phyloP scores from a whole-genome alignment of 2,113 vertebrate genomes.

The rat (Rattus norvegicus) region DNA sequence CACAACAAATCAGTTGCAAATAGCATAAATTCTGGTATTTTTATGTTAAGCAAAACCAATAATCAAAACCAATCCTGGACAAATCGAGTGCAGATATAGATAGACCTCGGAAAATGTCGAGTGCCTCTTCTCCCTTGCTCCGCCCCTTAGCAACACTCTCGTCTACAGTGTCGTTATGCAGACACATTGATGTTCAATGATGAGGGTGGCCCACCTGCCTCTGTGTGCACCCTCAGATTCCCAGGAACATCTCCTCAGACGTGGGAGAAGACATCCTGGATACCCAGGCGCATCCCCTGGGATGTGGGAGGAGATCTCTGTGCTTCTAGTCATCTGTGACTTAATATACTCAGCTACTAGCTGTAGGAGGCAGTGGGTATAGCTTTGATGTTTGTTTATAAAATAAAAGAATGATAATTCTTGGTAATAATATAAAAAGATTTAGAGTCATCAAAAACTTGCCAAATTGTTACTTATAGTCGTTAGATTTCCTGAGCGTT shows the following conservation, averaged over 20 bases:
- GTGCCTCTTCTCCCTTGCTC: background rate
- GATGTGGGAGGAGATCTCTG: background rate
- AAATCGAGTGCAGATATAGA: background rate
- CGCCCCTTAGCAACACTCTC: background rate
- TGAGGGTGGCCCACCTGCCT: background rate
- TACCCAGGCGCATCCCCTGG: background rate
- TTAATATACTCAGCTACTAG: background rate
- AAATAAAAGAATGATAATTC: background rate
- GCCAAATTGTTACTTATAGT: constrained; percentile 17
- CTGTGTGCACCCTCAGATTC: background rate
- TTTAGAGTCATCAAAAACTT: background rate
- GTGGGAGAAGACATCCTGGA: background rate
- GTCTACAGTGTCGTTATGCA: background rate
- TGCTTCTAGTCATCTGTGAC: background rate
- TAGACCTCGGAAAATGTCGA: background rate
- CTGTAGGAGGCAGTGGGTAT: background rate
- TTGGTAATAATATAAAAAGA: background rate
- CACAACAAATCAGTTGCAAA: background rate
- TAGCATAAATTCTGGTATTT: background rate
- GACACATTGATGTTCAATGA: background rate
- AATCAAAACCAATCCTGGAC: background rate
- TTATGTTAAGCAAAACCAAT: constrained; percentile 44
- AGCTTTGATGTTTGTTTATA: background rate
- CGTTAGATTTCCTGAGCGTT: background rate
- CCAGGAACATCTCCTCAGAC: background rate